phyloP scores from a whole-genome alignment of 92 coral and sea anemone genomes.

The Bergia puertoricense region DNA sequence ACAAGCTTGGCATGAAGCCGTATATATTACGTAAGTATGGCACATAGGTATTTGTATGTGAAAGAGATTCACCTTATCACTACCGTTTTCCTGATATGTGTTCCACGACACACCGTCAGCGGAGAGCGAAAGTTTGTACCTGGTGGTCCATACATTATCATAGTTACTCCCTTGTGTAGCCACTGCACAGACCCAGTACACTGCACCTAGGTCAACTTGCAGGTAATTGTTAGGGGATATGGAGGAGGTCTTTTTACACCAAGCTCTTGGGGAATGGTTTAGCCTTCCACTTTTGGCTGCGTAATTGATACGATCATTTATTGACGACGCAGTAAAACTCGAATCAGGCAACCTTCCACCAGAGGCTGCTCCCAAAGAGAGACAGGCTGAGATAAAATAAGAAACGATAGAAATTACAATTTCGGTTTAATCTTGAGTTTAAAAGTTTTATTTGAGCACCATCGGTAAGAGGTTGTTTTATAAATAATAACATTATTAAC shows the following conservation, averaged over 20 bases:
- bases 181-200: background rate
- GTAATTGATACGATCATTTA: fast-evolving
- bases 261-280: background rate
- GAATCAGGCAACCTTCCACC: constrained; percentile 5
- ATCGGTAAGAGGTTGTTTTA: too few relatives aligned
- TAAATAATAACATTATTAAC: too few relatives aligned
- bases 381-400: background rate
- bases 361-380: background rate
- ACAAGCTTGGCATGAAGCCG: background rate
- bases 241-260: background rate
- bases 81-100: background rate
- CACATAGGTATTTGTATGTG: background rate
- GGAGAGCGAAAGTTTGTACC: constrained; percentile 3
- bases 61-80: constrained; percentile 2
- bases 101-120: constrained; percentile 1
- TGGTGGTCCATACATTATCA: background rate
- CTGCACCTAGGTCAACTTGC: background rate
- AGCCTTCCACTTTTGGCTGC: constrained; percentile 11
- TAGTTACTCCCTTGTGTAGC: background rate
- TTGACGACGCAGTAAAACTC: background rate
- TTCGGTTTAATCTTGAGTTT: background rate
- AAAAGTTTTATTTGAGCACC: too few relatives aligned
- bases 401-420: too few relatives aligned
- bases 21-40: background rate
- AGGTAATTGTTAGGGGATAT: constrained; percentile 6